These are phyloP conservation scores for Todus mexicanus DNA, from an alignment of 2,797 vertebrate species.

Conservation along the genomic window DNA sequence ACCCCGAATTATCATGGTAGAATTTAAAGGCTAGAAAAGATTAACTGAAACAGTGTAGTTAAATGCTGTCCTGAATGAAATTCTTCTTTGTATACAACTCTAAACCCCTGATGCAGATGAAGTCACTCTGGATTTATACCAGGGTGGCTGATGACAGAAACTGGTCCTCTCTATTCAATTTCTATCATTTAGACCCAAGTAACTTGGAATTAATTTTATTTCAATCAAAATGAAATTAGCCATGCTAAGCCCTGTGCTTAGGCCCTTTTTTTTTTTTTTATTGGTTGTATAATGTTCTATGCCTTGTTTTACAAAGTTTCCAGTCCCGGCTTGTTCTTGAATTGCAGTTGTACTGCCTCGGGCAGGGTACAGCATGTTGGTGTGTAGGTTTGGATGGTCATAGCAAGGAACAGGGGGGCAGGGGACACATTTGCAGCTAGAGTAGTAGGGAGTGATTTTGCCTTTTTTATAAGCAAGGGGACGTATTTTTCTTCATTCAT, in stretches of 20 bases:
- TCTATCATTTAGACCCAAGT: background rate
- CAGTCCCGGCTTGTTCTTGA: background rate
- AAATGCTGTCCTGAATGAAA: background rate
- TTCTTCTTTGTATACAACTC: background rate
- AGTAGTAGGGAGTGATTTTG: background rate
- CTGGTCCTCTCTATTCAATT: background rate
- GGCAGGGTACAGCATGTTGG: background rate
- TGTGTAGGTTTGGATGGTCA: background rate
- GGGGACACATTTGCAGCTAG: background rate
- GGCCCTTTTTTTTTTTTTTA: background rate
- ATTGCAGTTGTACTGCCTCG: background rate
- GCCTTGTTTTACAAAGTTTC: constrained; percentile 36
- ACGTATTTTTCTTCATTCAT: background rate
- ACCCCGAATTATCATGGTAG: background rate
- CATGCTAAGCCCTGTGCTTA: background rate
- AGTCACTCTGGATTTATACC: background rate
- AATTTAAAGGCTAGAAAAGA: constrained; percentile 30
- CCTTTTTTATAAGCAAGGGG: background rate
- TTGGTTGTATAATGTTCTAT: background rate
- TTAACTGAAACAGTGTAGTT: background rate
- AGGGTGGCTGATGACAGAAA: background rate
- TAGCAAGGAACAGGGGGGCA: background rate
- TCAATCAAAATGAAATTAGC: background rate
- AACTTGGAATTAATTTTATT: background rate
- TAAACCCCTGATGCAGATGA: background rate